Evolutionary conservation across 2,888 invertebrate species (phyloP), one percentile per base, ranked within the genome.

Genomic region (Icerya purchasi): DNA sequence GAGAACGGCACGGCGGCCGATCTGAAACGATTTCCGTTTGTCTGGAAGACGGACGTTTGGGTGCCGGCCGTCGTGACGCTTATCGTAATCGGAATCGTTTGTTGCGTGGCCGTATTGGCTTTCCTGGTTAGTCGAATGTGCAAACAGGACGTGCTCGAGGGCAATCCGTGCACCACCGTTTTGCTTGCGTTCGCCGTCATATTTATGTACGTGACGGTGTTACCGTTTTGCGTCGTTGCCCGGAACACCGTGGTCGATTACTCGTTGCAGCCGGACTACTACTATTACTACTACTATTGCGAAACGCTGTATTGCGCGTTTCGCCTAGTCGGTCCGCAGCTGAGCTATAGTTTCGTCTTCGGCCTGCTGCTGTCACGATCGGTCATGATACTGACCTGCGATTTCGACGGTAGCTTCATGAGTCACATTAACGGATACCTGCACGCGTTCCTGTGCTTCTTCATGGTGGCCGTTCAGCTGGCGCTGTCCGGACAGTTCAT

Each of bases 351-450:
- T 21, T 69, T 79, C 50, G 73, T 78, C 1, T 81, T 83, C 68
- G 80, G 82, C 1, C 70, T 82, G 24, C 72, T 83, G 66, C 71
- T 83, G 5, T 77, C 82, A 10, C 74, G 83, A 19, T 75, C 78
- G 1, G 73, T 83, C 3, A 77, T 83, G 70, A 69, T 84, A 54
- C 79, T 81, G 0, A 80, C 81, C 1, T 79, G 81, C 54, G 80
- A 71, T 64, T 65, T 78, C 61, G 80, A 81, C 61, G 78, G 80
- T 0, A 79, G 82, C 0, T 80, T 83, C 64, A 76, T 81, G 63
- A 79, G 80, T 2, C 83, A 83, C 66, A 77, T 83, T 8, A 80
- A 82, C 63, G 84, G 84, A 2, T 78, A 81, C 51, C 76, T 83
- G 5, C 83, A 83, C 67, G 62, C 60, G 50, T 57, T 57, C 19